phyloP scores from a whole-genome alignment of 2,888 invertebrate species.

The Papilio gigon region DNA sequence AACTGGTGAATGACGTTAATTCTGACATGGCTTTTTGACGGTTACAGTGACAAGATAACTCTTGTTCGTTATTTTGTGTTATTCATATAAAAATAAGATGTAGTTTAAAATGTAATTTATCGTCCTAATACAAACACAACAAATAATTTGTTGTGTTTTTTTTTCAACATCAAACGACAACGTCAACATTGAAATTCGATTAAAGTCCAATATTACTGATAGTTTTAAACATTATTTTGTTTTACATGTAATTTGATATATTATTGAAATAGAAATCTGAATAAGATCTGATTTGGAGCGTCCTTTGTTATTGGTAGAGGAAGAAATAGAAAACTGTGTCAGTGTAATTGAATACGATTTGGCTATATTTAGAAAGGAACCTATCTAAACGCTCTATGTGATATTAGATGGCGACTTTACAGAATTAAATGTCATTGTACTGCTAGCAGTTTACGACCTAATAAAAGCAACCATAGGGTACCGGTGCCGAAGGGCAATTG shows the following conservation, averaged over 20 bases:
- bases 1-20: too few relatives aligned
- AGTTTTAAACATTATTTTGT: background rate
- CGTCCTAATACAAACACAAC: too few relatives aligned
- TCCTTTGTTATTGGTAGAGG: background rate
- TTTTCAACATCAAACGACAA: too few relatives aligned
- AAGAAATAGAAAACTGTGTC: slow-evolving; percentile 11
- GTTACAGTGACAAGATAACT: too few relatives aligned
- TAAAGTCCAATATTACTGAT: background rate
- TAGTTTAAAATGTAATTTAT: too few relatives aligned
- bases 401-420: background rate
- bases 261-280: background rate
- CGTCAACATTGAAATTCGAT: too few relatives aligned
- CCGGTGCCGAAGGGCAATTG: background rate
- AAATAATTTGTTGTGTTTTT: too few relatives aligned
- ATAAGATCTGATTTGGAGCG: background rate
- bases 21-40: too few relatives aligned
- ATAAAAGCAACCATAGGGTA: background rate
- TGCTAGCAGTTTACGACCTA: background rate
- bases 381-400: background rate
- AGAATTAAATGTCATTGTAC: background rate
- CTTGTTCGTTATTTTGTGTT: too few relatives aligned
- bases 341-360: slow-evolving; percentile 4
- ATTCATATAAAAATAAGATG: too few relatives aligned
- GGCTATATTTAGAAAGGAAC: slow-evolving; percentile 6
- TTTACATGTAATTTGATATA: background rate